Evolutionary conservation across 2,113 vertebrate genomes (phyloP).

Genomic region (Antigone vipio): DNA sequence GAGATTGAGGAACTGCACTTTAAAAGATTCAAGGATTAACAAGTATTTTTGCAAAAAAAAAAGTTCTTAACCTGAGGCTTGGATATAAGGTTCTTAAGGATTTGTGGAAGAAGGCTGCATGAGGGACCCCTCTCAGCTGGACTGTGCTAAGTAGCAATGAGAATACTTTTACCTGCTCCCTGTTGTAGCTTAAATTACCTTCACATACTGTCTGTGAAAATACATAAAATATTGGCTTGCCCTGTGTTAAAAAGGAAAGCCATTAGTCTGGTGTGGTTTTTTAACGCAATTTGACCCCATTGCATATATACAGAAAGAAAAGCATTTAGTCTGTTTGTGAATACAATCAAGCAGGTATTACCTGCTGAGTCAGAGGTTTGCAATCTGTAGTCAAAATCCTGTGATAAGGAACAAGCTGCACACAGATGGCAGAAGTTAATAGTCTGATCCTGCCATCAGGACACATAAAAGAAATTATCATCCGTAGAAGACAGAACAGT

Average conservation of each 20-base stretch:
- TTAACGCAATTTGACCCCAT: background rate
- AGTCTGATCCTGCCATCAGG: background rate
- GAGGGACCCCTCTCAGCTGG: background rate
- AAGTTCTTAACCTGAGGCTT: background rate
- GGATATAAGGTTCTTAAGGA: background rate
- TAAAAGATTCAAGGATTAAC: background rate
- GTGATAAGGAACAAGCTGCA: background rate
- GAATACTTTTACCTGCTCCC: background rate
- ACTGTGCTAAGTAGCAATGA: background rate
- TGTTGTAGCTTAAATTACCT: background rate
- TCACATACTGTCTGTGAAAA: background rate
- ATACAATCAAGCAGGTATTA: background rate
- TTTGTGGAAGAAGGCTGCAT: background rate
- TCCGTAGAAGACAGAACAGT: background rate
- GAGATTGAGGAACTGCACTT: background rate
- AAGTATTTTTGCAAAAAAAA: background rate
- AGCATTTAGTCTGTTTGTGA: background rate
- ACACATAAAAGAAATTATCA: background rate
- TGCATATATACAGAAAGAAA: background rate
- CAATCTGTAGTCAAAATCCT: background rate
- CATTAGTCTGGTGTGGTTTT: background rate
- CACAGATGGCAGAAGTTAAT: constrained; percentile 23
- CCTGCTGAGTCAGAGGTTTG: background rate
- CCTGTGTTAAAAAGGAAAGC: background rate
- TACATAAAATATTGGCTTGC: background rate